Conservation (phyloP, 2,797 vertebrate genomes). For the Peromyscus attwateri region DNA sequence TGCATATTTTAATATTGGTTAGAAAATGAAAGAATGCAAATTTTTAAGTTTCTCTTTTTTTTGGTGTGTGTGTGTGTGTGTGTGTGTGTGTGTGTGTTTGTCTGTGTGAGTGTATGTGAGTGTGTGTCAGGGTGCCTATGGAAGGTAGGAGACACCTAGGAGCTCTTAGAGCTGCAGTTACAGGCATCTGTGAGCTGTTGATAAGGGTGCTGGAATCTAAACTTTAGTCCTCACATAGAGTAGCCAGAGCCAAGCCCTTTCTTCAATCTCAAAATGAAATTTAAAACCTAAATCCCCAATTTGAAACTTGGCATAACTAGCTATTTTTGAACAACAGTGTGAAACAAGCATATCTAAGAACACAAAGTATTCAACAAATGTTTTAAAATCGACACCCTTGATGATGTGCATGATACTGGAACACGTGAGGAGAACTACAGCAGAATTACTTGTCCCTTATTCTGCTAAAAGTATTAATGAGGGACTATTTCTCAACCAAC, state of each 20-base stretch:
- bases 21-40: neutral
- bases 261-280: neutral
- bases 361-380: slow-evolving; percentile 28
- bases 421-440: neutral
- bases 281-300: slow-evolving; percentile 18
- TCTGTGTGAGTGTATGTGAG: neutral
- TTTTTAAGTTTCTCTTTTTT: too few relatives aligned
- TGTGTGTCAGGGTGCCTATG: neutral
- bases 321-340: slow-evolving; percentile 28
- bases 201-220: neutral
- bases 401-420: neutral
- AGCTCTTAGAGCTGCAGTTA: neutral
- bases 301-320: slow-evolving; percentile 23
- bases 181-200: neutral
- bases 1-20: slow-evolving; percentile 48
- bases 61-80: neutral
- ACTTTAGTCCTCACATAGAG: neutral
- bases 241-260: neutral
- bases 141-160: neutral
- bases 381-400: slow-evolving; percentile 38
- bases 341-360: slow-evolving; percentile 45
- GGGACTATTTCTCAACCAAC: neutral
- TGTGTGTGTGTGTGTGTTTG: neutral
- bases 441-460: neutral
- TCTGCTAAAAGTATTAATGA: neutral